phyloP scores from a whole-genome alignment of 2,888 invertebrate species.

The Ypsolopha scabrella region DNA sequence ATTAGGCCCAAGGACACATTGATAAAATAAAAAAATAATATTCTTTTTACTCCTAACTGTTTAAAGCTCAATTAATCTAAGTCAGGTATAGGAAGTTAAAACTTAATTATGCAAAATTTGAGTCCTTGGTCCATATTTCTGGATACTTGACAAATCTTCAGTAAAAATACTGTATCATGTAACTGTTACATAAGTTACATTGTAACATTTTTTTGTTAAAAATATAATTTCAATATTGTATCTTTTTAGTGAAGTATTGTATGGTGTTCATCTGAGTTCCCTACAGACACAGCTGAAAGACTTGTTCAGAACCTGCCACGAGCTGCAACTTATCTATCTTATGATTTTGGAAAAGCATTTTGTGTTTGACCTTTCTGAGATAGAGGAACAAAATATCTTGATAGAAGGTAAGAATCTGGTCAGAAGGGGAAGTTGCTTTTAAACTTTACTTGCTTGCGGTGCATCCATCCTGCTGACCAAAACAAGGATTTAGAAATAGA shows the following conservation, averaged over 20 bases:
- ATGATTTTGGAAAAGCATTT: constrained; percentile 48
- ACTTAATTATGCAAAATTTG: background rate
- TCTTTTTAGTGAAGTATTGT: constrained; percentile 42
- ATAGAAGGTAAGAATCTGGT: constrained; percentile 40
- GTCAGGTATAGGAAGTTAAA: background rate
- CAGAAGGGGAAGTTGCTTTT: too few species aligned
- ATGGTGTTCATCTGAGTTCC: constrained; percentile 33
- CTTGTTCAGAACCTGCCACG: constrained; percentile 51
- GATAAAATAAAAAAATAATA: too few species aligned
- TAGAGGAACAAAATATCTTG: constrained; percentile 37
- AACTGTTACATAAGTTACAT: too few species aligned
- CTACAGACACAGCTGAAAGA: constrained; percentile 46
- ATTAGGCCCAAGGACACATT: too few species aligned
- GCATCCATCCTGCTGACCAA: too few species aligned
- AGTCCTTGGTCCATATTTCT: background rate
- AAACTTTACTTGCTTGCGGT: too few species aligned
- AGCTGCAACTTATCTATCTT: constrained; percentile 50
- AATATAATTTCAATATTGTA: background rate
- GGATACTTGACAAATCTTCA: too few species aligned
- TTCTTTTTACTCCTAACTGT: too few species aligned
- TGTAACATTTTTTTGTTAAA: background rate
- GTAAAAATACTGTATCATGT: background rate
- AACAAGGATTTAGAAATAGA: too few species aligned
- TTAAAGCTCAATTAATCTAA: background rate
- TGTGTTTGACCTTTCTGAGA: constrained; percentile 38